These are phyloP conservation scores for Zelostemma sp. DNA, from an alignment of 1,140 invertebrate genomes.

Conservation along the genomic window DNA sequence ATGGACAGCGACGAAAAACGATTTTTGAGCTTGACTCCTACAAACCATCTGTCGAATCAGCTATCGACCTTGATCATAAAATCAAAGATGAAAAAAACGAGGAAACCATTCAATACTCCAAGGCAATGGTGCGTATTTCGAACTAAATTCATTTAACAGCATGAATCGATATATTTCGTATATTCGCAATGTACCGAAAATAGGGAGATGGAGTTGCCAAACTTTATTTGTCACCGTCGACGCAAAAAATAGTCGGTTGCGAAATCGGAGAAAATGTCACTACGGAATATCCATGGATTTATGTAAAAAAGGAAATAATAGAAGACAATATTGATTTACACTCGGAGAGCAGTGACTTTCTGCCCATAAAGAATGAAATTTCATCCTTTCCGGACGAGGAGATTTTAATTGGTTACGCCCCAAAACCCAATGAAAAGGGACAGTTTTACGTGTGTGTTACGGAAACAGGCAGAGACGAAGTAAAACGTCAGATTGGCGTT, in stretches of 20 bases:
- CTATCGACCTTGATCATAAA: not conserved
- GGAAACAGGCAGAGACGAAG: slow-evolving; percentile 63
- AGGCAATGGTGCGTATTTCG: slow-evolving; percentile 30
- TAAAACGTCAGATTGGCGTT: slow-evolving; percentile 69
- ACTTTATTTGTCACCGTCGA: slow-evolving; percentile 61
- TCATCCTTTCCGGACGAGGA: slow-evolving; percentile 69
- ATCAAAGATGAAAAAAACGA: not conserved
- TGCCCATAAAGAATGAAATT: slow-evolving; percentile 69
- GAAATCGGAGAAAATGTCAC: slow-evolving; percentile 73
- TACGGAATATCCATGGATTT: slow-evolving; percentile 81
- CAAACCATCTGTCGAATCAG: slow-evolving; percentile 3
- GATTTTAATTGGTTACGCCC: slow-evolving; percentile 78
- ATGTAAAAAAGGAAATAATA: slow-evolving; percentile 74
- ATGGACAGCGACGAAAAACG: slow-evolving; percentile 29
- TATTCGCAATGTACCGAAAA: not conserved
- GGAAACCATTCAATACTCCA: slow-evolving; percentile 39
- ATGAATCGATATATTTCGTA: no score
- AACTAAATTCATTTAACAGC: no score
- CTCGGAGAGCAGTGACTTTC: slow-evolving; percentile 73
- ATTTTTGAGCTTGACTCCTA: slow-evolving; percentile 54
- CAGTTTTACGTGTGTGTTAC: slow-evolving; percentile 81
- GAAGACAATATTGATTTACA: slow-evolving; percentile 72
- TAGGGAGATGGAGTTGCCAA: slow-evolving; percentile 50
- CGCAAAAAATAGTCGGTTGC: slow-evolving; percentile 70
- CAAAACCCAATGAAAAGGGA: slow-evolving; percentile 72